Percentiles rank a stretch among this genome's conserved stretches.
Evolutionary conservation across 2,113 vertebrate genomes (phyloP).

Genomic region (Pycnonotus jocosus): DNA sequence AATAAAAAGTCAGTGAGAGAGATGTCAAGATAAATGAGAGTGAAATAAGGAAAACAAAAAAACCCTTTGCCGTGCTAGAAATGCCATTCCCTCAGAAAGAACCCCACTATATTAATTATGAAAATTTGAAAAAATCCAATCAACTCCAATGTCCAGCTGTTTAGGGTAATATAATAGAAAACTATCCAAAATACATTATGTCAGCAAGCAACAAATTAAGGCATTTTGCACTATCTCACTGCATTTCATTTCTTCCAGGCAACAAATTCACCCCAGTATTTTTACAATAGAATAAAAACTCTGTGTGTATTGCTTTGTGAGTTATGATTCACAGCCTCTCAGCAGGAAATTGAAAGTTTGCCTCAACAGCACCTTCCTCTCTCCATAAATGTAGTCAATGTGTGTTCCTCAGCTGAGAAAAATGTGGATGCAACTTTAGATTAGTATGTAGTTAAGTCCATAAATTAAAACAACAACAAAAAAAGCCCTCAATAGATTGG

Average conservation of each 20-base stretch:
- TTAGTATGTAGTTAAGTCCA: not conserved
- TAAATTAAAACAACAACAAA: not conserved
- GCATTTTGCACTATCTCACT: conserved; percentile 29
- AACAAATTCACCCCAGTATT: conserved; percentile 5
- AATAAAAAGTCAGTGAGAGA: conserved; percentile 14
- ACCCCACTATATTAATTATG: conserved; percentile 31
- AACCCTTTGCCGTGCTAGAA: not conserved
- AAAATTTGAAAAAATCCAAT: conserved; percentile 51
- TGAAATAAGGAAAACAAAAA: conserved; percentile 15
- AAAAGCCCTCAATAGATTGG: not conserved
- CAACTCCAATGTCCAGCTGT: conserved; percentile 32
- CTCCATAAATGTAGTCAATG: not conserved
- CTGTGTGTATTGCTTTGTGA: not conserved
- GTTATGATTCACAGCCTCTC: conserved; percentile 20
- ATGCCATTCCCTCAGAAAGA: not conserved
- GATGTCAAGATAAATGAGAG: not conserved
- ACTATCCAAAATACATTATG: conserved; percentile 50
- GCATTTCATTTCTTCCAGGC: conserved; percentile 46
- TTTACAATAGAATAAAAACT: conserved; percentile 26
- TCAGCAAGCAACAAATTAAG: conserved; percentile 54
- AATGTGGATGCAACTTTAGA: not conserved
- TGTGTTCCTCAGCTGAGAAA: conserved; percentile 22
- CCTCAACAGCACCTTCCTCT: conserved; percentile 36
- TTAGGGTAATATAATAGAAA: conserved; percentile 46
- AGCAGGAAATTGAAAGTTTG: not conserved